Conservation (phyloP, 2,888 invertebrate genomes). For the Agriopis marginaria region DNA sequence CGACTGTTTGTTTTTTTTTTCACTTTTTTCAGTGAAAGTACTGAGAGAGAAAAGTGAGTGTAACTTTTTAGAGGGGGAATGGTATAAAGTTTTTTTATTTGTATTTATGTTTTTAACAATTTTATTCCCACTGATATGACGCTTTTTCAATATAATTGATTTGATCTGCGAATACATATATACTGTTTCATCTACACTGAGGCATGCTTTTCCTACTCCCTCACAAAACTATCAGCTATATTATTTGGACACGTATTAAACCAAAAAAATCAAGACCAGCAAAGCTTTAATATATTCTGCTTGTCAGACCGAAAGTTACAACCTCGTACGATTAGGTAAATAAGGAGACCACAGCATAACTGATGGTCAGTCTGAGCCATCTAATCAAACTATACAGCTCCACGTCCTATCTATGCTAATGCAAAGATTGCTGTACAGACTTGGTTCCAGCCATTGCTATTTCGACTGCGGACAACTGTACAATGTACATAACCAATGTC, state of each 20-base stretch:
- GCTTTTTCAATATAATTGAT: too few relatives aligned
- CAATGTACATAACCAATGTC: not conserved
- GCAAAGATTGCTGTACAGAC: constrained; percentile 4
- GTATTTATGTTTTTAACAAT: too few relatives aligned
- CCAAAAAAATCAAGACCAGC: not conserved
- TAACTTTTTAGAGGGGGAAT: too few relatives aligned
- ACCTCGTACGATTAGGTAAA: not conserved
- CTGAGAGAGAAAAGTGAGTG: too few relatives aligned
- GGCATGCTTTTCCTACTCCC: too few relatives aligned
- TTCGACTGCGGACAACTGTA: not conserved
- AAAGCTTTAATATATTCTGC: not conserved
- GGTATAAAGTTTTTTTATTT: too few relatives aligned
- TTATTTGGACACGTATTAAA: not conserved
- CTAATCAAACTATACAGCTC: constrained; percentile 1
- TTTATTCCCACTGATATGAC: too few relatives aligned
- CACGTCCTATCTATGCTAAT: constrained; percentile 23
- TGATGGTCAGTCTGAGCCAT: constrained; percentile 5
- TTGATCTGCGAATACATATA: too few relatives aligned
- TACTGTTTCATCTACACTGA: too few relatives aligned
- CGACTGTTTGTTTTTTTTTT: too few relatives aligned
- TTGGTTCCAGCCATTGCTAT: not conserved
- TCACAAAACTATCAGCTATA: too few relatives aligned
- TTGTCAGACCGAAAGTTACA: not conserved
- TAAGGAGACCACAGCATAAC: not conserved
- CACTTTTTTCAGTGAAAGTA: too few relatives aligned